Conservation (phyloP, 1,140 invertebrate genomes). For the Doryteuthis pealeii region DNA sequence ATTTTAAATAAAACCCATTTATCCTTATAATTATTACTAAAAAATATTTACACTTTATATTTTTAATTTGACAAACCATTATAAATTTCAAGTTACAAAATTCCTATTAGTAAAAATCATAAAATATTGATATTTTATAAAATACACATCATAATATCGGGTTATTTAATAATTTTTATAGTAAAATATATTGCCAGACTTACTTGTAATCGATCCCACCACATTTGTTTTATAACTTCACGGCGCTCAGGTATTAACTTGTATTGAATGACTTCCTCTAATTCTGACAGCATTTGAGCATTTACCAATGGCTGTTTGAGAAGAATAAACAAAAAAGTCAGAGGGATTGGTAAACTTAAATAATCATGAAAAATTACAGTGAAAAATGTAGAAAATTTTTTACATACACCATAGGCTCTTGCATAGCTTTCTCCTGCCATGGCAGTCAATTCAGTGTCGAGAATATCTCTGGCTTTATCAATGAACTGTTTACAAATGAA, state of each 20-base stretch:
- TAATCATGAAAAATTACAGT: neutral
- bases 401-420: slow-evolving; percentile 80
- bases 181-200: neutral
- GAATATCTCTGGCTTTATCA: slow-evolving; percentile 85
- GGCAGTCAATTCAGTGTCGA: slow-evolving; percentile 95
- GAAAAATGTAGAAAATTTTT: neutral
- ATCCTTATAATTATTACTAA: too few species aligned
- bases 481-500: slow-evolving; percentile 65
- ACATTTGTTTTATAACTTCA: slow-evolving; percentile 83
- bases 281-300: slow-evolving; percentile 93
- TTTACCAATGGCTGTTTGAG: slow-evolving; percentile 80
- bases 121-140: too few species aligned
- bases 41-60: too few species aligned
- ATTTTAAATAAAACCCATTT: too few species aligned
- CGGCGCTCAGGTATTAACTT: slow-evolving; percentile 86
- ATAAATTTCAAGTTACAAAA: too few species aligned
- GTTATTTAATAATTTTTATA: too few species aligned
- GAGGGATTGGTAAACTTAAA: neutral
- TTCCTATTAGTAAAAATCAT: too few species aligned
- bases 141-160: too few species aligned
- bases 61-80: too few species aligned
- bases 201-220: slow-evolving; percentile 88
- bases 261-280: slow-evolving; percentile 96
- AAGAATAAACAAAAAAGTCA: neutral
- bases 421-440: slow-evolving; percentile 99